These are phyloP conservation scores for Oopsacas minuta DNA, from an alignment of 37 sponge, comb jelly and placozoan genomes.

Conservation along the genomic window DNA sequence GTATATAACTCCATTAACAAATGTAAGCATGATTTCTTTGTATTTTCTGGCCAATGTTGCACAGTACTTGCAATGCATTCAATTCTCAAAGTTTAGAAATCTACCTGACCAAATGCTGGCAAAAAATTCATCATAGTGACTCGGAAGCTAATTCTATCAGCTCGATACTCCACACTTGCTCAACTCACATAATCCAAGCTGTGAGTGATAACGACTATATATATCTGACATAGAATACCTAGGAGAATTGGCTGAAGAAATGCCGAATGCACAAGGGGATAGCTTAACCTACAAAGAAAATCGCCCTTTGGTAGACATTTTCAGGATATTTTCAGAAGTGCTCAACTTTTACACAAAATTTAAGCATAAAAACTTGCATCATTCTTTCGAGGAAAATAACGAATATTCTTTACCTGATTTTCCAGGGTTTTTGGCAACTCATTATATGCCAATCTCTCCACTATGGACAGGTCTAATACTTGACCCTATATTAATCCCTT, in stretches of 20 bases:
- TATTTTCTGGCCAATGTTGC: no score
- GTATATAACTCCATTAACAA: no score
- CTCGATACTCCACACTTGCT: neutral
- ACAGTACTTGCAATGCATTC: no score
- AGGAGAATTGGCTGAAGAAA: neutral
- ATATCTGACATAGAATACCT: neutral
- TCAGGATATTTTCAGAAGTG: neutral
- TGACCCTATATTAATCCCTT: neutral
- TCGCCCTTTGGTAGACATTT: constrained; percentile 1
- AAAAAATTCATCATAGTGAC: neutral
- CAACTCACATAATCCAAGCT: neutral
- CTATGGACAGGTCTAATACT: neutral
- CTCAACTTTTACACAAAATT: no score
- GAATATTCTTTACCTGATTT: neutral
- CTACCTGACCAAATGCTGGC: neutral
- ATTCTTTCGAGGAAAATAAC: neutral
- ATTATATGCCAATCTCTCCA: neutral
- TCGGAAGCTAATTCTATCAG: neutral
- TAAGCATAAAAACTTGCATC: no score
- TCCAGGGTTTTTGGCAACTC: neutral
- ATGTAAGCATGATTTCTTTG: no score
- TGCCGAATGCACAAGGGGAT: neutral
- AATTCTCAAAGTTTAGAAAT: neutral
- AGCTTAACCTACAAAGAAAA: neutral
- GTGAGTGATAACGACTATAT: neutral